Evolutionary conservation across 2,888 invertebrate genomes (phyloP).

Genomic region (Nymphalis c-album): DNA sequence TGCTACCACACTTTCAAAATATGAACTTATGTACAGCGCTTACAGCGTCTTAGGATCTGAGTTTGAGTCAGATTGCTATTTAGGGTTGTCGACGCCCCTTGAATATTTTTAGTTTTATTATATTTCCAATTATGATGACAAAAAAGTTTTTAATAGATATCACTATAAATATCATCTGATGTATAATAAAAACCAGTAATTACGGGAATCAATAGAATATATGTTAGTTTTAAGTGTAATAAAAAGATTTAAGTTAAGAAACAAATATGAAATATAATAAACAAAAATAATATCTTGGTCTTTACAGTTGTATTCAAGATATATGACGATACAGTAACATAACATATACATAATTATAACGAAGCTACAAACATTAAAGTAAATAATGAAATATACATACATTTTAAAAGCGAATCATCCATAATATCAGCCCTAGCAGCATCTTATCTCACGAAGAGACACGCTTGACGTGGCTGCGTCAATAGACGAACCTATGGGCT

Average conservation of each 20-base stretch:
- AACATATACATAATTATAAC: too few species aligned
- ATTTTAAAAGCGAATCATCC: slow-evolving; percentile 10
- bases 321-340: too few species aligned
- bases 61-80: slow-evolving; percentile 51
- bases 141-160: neutral
- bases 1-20: slow-evolving; percentile 43
- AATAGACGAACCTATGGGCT: slow-evolving; percentile 59
- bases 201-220: too few species aligned
- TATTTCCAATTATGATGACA: too few species aligned
- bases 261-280: too few species aligned
- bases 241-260: too few species aligned
- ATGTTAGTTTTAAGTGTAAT: too few species aligned
- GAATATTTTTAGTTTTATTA: neutral
- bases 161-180: neutral
- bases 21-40: slow-evolving; percentile 49
- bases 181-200: too few species aligned
- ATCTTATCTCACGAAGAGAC: slow-evolving; percentile 64
- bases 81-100: slow-evolving; percentile 50
- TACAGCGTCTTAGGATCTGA: slow-evolving; percentile 52
- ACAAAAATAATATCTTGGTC: too few species aligned
- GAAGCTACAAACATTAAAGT: too few species aligned
- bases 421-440: slow-evolving; percentile 54
- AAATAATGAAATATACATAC: too few species aligned
- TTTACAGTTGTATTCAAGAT: too few species aligned
- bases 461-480: slow-evolving; percentile 69